Conservation (phyloP, 2,888 invertebrate species). For the Leptothorax acervorum region DNA sequence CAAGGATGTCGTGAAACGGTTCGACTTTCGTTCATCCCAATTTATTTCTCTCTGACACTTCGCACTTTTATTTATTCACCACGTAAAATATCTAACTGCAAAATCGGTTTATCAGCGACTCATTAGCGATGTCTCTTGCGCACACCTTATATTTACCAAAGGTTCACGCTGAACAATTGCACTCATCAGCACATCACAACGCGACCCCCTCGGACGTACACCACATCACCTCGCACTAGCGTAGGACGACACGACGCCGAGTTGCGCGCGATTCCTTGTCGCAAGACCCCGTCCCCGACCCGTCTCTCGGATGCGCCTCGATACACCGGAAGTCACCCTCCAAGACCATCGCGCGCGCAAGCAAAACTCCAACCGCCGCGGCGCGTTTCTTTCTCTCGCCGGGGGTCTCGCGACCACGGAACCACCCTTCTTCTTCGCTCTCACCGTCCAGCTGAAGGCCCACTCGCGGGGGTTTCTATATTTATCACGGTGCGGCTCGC, state of each 20-base stretch:
- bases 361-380: neutral
- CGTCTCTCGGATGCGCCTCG: neutral
- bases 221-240: neutral
- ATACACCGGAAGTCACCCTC: neutral
- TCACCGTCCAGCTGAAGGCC: conserved; percentile 33
- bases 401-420: neutral
- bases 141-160: neutral
- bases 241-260: neutral
- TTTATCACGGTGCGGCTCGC: conserved; percentile 31
- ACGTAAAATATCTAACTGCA: neutral
- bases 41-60: conserved; percentile 3
- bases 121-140: neutral
- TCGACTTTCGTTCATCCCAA: neutral
- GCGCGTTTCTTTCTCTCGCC: conserved; percentile 11
- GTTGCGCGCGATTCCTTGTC: neutral
- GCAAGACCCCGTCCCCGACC: neutral
- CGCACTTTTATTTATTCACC: conserved; percentile 9
- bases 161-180: neutral
- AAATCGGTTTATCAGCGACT: neutral
- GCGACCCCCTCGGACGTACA: neutral
- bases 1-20: neutral
- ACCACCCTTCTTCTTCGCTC: conserved; percentile 40
- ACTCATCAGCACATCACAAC: conserved; percentile 2
- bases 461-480: conserved; percentile 43
- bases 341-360: neutral